Percentiles rank a stretch among this genome's conserved stretches.
These are phyloP conservation scores for Acrocephalus scirpaceus DNA, from an alignment of 2,797 vertebrate genomes.

Conservation along the genomic window DNA sequence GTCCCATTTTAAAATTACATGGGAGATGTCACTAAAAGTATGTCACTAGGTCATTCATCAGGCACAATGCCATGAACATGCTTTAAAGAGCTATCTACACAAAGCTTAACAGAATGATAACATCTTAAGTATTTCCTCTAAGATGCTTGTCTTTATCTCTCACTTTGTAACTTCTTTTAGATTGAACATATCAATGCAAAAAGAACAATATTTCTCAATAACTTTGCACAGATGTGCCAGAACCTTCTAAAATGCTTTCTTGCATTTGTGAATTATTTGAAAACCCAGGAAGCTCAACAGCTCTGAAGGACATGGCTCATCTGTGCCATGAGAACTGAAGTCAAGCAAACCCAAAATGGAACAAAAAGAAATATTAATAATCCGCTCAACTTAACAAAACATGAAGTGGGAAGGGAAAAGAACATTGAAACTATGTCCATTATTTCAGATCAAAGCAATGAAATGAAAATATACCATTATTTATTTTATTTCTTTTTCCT, in stretches of 20 bases:
- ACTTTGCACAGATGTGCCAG: not conserved
- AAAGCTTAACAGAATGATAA: not conserved
- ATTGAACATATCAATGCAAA: not conserved
- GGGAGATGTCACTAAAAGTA: not conserved
- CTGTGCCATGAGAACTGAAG: not conserved
- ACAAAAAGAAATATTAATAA: not conserved
- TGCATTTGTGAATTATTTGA: not conserved
- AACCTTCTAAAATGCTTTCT: not conserved
- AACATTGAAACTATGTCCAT: not conserved
- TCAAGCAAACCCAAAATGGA: not conserved
- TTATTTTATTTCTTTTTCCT: not conserved
- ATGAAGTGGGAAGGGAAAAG: not conserved
- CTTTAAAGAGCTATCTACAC: not conserved
- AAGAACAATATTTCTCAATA: not conserved
- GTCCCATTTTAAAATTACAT: not conserved
- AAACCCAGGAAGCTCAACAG: not conserved
- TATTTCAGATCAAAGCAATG: not conserved
- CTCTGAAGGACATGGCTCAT: not conserved
- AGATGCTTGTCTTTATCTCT: not conserved
- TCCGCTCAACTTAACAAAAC: not conserved
- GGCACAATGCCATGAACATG: not conserved
- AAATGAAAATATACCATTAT: not conserved
- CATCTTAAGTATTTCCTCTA: not conserved
- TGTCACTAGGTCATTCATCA: conserved; percentile 7
- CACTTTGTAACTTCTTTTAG: not conserved